These are phyloP conservation scores for Lophius americanus DNA, from an alignment of 2,797 vertebrate species.

Conservation along the genomic window DNA sequence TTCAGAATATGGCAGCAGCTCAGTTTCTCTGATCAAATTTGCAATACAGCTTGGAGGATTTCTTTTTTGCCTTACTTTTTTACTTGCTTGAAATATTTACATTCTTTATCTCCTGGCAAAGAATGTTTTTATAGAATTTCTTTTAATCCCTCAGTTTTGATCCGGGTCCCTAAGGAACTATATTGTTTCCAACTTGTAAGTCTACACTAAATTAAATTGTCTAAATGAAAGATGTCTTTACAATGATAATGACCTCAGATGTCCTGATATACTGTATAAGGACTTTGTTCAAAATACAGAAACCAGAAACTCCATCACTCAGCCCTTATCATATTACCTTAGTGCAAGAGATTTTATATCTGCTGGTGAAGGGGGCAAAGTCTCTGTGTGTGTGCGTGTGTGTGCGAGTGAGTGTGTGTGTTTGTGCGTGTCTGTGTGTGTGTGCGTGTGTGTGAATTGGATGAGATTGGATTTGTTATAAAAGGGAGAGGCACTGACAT, in stretches of 20 bases:
- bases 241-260: conserved; percentile 44
- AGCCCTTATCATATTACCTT: conserved; percentile 44
- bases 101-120: no score
- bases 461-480: conserved; percentile 26
- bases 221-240: conserved; percentile 54
- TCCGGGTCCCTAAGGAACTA: conserved; percentile 9
- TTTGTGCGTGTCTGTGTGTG: conserved; percentile 18
- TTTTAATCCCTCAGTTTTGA: conserved; percentile 16
- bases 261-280: conserved; percentile 34
- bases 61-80: conserved; percentile 3
- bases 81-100: no score
- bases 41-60: neutral
- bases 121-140: neutral
- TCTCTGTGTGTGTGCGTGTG: conserved; percentile 17
- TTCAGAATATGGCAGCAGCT: conserved; percentile 1
- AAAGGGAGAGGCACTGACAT: conserved; percentile 21
- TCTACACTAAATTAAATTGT: conserved; percentile 34
- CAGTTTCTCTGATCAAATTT: conserved; percentile 7
- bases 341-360: conserved; percentile 44
- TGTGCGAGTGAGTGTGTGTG: conserved; percentile 17
- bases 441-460: conserved; percentile 11
- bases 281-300: conserved; percentile 57
- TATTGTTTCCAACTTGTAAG: conserved; percentile 22
- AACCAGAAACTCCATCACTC: conserved; percentile 62
- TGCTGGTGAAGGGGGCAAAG: conserved; percentile 17